Conservation (phyloP, 35 echinoderm and acorn worm species). For the Ophiothrix spiculata region DNA sequence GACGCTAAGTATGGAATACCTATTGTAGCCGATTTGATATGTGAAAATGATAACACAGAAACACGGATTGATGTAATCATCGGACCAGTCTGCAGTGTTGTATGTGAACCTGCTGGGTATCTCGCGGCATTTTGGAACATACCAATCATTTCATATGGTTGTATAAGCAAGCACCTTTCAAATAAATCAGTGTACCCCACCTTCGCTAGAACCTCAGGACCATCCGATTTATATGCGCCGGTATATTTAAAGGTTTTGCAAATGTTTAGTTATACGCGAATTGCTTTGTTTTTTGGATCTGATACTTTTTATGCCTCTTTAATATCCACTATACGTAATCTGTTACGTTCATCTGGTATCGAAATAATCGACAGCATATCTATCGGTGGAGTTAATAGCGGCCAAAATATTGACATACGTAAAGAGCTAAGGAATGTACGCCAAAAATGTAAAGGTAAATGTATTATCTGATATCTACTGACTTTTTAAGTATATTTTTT, state of each 20-base stretch:
- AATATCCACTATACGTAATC: not conserved
- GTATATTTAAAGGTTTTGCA: conserved; percentile 8
- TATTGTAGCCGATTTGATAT: conserved; percentile 25
- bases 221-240: not conserved
- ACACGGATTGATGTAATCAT: conserved; percentile 51
- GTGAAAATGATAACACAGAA: conserved; percentile 17
- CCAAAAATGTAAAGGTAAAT: not conserved
- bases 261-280: conserved; percentile 7
- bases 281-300: conserved; percentile 13
- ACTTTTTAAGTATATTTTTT: no score
- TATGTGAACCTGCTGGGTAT: conserved; percentile 69
- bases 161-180: conserved; percentile 41
- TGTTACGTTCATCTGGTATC: not conserved
- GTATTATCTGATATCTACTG: no score
- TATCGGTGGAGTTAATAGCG: not conserved
- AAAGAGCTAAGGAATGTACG: not conserved
- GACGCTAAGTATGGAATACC: conserved; percentile 28
- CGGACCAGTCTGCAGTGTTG: conserved; percentile 59
- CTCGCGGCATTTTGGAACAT: conserved; percentile 58
- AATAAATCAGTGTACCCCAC: conserved; percentile 62
- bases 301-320: conserved; percentile 3
- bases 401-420: not conserved
- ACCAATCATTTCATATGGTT: conserved; percentile 72
- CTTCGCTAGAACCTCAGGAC: conserved; percentile 20
- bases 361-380: not conserved